These are phyloP conservation scores for Misgurnus mizolepis DNA, from an alignment of 2,113 vertebrate species.

Conservation along the genomic window DNA sequence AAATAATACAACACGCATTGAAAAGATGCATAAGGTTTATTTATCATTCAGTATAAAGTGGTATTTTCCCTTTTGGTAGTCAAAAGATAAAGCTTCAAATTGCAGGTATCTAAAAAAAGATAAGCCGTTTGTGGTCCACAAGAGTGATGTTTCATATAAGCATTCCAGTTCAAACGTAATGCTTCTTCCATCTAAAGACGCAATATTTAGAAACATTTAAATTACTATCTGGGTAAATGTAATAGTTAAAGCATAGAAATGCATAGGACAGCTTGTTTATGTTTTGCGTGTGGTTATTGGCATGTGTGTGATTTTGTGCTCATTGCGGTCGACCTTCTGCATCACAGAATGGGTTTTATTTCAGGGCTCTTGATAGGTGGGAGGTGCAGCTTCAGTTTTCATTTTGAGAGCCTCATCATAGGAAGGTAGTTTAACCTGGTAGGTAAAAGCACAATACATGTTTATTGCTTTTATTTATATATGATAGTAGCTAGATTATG, in stretches of 20 bases:
- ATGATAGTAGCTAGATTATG: background rate
- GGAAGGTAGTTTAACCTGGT: conserved; percentile 72
- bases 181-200: background rate
- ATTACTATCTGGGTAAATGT: conserved; percentile 7
- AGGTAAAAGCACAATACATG: conserved; percentile 18
- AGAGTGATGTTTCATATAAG: background rate
- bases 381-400: conserved; percentile 67
- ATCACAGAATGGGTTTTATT: background rate
- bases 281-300: background rate
- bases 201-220: background rate
- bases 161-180: background rate
- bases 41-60: too few relatives aligned
- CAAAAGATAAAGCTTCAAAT: background rate
- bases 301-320: background rate
- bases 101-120: background rate
- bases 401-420: conserved; percentile 79
- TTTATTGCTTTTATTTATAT: background rate
- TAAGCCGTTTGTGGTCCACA: background rate
- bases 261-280: background rate
- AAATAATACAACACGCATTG: too few relatives aligned
- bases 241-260: background rate
- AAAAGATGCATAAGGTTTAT: too few relatives aligned
- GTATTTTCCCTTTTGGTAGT: too few relatives aligned
- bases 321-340: background rate
- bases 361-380: conserved; percentile 69